These are phyloP conservation scores for Cordilura impudica DNA, from an alignment of 2,888 invertebrate genomes.

Conservation along the genomic window DNA sequence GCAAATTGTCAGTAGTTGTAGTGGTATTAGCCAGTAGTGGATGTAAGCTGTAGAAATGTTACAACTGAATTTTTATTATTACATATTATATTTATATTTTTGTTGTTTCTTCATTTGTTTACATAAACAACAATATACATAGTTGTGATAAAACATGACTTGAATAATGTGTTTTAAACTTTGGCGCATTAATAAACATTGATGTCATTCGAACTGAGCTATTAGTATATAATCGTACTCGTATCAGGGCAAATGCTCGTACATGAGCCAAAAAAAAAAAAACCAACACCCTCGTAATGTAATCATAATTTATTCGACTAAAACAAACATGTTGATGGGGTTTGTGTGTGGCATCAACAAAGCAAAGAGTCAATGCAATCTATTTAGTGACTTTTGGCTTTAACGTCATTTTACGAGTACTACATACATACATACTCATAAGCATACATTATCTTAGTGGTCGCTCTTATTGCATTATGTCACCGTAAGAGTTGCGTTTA, in stretches of 20 bases:
- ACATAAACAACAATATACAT: slow-evolving; percentile 15
- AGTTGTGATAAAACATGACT: slow-evolving; percentile 38
- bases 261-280: slow-evolving; percentile 26
- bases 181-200: slow-evolving; percentile 49
- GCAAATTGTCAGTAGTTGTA: slow-evolving; percentile 44
- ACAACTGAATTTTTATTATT: background rate
- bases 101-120: background rate
- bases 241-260: background rate
- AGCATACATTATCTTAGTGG: background rate
- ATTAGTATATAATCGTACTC: background rate
- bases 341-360: slow-evolving; percentile 14
- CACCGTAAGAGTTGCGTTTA: background rate
- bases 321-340: slow-evolving; percentile 3
- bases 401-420: too few relatives aligned
- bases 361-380: background rate
- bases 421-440: too few relatives aligned
- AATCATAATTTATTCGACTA: background rate
- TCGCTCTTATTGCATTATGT: background rate
- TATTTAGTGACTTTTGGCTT: too few relatives aligned
- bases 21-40: background rate
- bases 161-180: slow-evolving; percentile 35
- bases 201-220: slow-evolving; percentile 28
- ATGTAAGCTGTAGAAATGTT: background rate
- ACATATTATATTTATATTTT: background rate
- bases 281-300: slow-evolving; percentile 4